Evolutionary conservation across 2,113 vertebrate species (phyloP).

Genomic region (Silurus glanis): DNA sequence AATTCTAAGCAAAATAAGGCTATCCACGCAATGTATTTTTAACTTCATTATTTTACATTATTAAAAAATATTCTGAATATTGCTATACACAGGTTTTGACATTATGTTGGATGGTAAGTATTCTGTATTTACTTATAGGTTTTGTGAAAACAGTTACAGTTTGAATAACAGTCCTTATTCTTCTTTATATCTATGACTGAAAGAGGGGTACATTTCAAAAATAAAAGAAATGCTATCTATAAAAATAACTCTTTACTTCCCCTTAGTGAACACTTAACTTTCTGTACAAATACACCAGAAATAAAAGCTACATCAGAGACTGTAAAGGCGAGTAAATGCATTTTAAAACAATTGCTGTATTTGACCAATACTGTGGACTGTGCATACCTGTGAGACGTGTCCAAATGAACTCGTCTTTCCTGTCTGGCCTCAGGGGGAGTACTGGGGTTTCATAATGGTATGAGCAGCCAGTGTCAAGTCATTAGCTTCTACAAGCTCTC

Average conservation of each 20-base stretch:
- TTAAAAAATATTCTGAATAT: neutral
- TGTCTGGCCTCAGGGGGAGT: slow-evolving; percentile 60
- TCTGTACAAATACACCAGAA: neutral
- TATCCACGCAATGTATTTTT: neutral
- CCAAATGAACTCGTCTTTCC: slow-evolving; percentile 66
- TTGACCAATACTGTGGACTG: neutral
- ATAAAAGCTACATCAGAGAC: neutral
- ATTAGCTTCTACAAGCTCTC: slow-evolving; percentile 56
- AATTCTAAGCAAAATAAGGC: neutral
- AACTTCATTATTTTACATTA: neutral
- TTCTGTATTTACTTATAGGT: neutral
- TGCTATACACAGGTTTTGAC: neutral
- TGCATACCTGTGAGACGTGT: slow-evolving; percentile 71
- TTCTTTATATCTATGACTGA: neutral
- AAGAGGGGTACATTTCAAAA: neutral
- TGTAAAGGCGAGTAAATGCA: slow-evolving; percentile 3
- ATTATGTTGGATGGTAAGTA: neutral
- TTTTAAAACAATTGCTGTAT: neutral
- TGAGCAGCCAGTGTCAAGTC: slow-evolving; percentile 69
- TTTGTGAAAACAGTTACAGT: neutral
- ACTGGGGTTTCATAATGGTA: slow-evolving; percentile 57
- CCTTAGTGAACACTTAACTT: neutral
- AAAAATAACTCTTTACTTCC: neutral
- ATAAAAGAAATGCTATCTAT: neutral
- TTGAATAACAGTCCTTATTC: neutral